Conservation (phyloP, 2,113 vertebrate species). For the Phaethornis superciliosus region DNA sequence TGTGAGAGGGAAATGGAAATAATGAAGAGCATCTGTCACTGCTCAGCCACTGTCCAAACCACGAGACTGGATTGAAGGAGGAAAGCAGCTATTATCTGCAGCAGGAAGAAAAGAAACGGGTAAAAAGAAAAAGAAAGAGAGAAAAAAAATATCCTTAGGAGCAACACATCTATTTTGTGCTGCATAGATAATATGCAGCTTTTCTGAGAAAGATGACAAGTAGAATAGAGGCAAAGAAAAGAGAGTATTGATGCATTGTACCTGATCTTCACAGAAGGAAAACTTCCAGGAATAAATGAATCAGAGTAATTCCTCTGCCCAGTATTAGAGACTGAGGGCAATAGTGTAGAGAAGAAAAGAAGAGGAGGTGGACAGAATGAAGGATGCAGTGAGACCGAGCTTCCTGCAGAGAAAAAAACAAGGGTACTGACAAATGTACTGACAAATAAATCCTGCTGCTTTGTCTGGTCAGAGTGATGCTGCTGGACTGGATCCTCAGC, state of each 20-base stretch:
- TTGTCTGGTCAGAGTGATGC: fast-evolving
- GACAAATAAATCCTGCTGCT: not conserved
- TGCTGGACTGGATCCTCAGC: not conserved
- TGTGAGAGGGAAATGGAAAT: no score
- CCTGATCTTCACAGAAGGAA: not conserved
- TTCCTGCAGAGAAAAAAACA: not conserved
- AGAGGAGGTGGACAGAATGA: not conserved
- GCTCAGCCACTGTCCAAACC: no score
- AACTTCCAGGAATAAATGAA: not conserved
- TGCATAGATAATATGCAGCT: not conserved
- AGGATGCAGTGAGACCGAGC: not conserved
- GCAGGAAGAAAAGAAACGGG: not conserved
- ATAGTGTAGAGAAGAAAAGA: not conserved
- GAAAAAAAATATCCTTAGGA: not conserved
- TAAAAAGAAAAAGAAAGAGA: not conserved
- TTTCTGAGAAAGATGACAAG: not conserved
- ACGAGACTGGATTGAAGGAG: not conserved
- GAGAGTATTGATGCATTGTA: not conserved
- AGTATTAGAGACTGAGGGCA: not conserved
- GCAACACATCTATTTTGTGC: not conserved
- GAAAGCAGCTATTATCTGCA: not conserved
- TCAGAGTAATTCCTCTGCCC: not conserved
- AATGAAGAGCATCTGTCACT: no score
- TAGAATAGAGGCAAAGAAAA: not conserved
- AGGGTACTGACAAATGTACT: not conserved